These are phyloP conservation scores for Rhynchonema sp. DNA, from an alignment of 2,888 invertebrate genomes.

Conservation along the genomic window DNA sequence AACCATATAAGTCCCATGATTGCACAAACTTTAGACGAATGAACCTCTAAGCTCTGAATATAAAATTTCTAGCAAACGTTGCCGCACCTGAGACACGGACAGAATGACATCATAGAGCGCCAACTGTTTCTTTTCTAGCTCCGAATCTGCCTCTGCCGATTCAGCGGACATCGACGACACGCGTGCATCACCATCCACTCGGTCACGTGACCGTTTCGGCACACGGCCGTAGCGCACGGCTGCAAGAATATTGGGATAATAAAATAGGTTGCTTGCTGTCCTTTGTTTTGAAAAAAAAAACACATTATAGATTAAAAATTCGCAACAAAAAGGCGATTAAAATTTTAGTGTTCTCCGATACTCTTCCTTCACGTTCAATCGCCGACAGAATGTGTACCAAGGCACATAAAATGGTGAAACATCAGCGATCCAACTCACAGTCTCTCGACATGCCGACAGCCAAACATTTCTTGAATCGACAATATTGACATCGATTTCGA, in stretches of 20 bases:
- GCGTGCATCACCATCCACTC: constrained; percentile 37
- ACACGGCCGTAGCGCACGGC: constrained; percentile 89
- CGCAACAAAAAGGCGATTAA: too few species aligned
- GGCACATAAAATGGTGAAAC: too few species aligned
- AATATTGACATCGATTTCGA: constrained; percentile 82
- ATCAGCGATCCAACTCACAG: constrained; percentile 56
- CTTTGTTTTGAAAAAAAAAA: too few species aligned
- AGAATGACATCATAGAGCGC: constrained; percentile 58
- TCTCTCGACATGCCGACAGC: constrained; percentile 90
- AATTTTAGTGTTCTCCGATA: too few species aligned
- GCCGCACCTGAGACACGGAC: constrained; percentile 51
- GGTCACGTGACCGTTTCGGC: constrained; percentile 72
- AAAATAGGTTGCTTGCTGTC: too few species aligned
- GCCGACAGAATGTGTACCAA: too few species aligned
- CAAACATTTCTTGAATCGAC: constrained; percentile 86
- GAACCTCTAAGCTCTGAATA: too few species aligned
- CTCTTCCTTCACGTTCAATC: too few species aligned
- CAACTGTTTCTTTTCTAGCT: constrained; percentile 32
- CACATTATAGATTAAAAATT: too few species aligned
- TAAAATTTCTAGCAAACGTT: too few species aligned
- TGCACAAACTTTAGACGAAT: too few species aligned
- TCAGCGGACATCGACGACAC: constrained; percentile 18
- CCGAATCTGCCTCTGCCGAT: constrained; percentile 3
- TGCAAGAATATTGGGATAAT: constrained; percentile 31
- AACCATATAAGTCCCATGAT: too few species aligned